These are phyloP conservation scores for Platerodrilus igneus DNA, from an alignment of 2,888 invertebrate genomes.

Conservation along the genomic window DNA sequence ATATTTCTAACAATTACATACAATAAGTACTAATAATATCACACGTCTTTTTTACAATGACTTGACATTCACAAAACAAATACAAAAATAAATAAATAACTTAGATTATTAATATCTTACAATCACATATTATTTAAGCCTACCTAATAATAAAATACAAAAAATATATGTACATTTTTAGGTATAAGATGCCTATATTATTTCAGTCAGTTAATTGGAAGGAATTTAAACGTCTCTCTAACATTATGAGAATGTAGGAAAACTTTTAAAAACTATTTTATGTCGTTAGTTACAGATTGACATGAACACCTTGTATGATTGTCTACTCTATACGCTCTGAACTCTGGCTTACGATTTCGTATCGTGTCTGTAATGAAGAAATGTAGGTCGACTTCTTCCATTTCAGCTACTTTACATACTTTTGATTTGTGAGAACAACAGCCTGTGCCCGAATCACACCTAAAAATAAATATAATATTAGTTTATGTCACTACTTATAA, in stretches of 20 bases:
- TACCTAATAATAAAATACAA: conserved; percentile 11
- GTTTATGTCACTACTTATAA: too few relatives aligned
- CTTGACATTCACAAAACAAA: too few relatives aligned
- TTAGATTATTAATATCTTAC: conserved; percentile 21
- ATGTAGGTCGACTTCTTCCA: conserved; percentile 33
- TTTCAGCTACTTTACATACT: conserved; percentile 32
- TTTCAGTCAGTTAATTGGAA: conserved; percentile 10
- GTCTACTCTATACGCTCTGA: conserved; percentile 30
- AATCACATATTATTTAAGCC: conserved; percentile 13
- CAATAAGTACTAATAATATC: conserved; percentile 16
- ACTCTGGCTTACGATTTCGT: conserved; percentile 21
- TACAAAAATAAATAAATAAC: conserved; percentile 21
- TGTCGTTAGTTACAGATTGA: conserved; percentile 22
- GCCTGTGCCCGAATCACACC: conserved; percentile 41
- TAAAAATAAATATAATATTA: too few relatives aligned
- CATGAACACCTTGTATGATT: conserved; percentile 39
- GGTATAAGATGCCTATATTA: background rate
- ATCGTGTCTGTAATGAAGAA: conserved; percentile 27
- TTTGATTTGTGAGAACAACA: conserved; percentile 33
- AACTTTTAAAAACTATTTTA: conserved; percentile 19
- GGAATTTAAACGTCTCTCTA: background rate
- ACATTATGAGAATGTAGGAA: background rate
- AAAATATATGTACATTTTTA: background rate
- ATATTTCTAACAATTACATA: background rate
- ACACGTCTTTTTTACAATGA: conserved; percentile 18